Evolutionary conservation across 2,113 vertebrate genomes (phyloP), one percentile per base, ranked within the genome.

Genomic region (Mus pahari): DNA sequence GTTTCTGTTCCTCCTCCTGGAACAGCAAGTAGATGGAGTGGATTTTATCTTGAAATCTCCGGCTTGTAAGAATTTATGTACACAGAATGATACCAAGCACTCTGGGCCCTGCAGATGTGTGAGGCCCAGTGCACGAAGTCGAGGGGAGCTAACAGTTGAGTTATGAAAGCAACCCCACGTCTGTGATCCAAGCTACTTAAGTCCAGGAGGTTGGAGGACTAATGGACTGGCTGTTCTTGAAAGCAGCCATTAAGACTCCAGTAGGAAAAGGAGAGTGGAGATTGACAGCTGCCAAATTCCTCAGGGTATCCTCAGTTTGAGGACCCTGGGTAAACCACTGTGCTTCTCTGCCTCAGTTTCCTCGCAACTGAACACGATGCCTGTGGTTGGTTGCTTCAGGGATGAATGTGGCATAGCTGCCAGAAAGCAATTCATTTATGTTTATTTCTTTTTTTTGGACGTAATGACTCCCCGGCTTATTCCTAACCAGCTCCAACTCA

Each of bases 1-100:
- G 33, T 93, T 91, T 87, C 83, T 82, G 24, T 58, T 95, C 92
- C n/a, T n/a, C 17, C 55, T 83, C 48, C 66, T 94, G 45, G 39
- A 50, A 31, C 10, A 88, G 90, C 22, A 64, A 79, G 24, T 26
- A 83, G 74, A 55, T 91, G 83, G 55, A 53, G 31, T 17, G 50
- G n/a, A 45, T 88, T 93, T 89, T 84, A 90, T 93, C 89, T 94
- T 90, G 53, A 87, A 94, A 78, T 91, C 68, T 93, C 2, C 89
- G 45, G 91, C 91, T 83, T 36, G 7, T 96, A 92, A 90, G 28
- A 88, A 16, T 73, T 42, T 66, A 2, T 42, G 36, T 42, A 22
- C 6, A 26, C 26, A 26, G 7, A 89, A 24, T 62, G 75, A 55
- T 86, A 71, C 58, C 74, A 58, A 62, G n/a, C 53, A 68, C 62